phyloP scores from a whole-genome alignment of 1,140 invertebrate species.

The Zaprionus vittiger region DNA sequence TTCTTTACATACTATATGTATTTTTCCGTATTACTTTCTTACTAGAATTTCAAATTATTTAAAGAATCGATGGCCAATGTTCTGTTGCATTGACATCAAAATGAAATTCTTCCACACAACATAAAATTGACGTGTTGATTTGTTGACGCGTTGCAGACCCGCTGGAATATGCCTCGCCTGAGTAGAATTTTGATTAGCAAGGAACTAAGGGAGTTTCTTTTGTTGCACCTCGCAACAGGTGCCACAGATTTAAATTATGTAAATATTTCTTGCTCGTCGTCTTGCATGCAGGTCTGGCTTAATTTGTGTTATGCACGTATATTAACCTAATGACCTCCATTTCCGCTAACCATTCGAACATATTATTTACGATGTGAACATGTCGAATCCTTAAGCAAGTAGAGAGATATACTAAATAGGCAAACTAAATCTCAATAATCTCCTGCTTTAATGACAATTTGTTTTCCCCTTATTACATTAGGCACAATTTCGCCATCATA shows the following conservation, averaged over 20 bases:
- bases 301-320: background rate
- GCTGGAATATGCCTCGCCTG: constrained; percentile 32
- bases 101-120: constrained; percentile 61
- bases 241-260: background rate
- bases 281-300: background rate
- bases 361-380: background rate
- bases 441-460: background rate
- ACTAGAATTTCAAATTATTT: background rate
- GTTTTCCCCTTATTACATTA: background rate
- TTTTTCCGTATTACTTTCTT: background rate
- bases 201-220: constrained; percentile 13
- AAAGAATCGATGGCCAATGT: background rate
- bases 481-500: constrained; percentile 1
- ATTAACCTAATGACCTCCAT: background rate
- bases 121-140: constrained; percentile 46
- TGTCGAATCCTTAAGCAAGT: background rate
- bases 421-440: too few relatives aligned
- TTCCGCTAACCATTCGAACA: background rate
- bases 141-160: background rate
- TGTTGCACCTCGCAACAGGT: constrained; percentile 15
- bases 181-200: constrained; percentile 63
- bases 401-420: too few relatives aligned
- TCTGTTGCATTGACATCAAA: background rate
- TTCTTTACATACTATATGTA: background rate
- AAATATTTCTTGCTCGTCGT: background rate